Conservation (phyloP, 1,140 invertebrate species). For the Zaprionus capensis region DNA sequence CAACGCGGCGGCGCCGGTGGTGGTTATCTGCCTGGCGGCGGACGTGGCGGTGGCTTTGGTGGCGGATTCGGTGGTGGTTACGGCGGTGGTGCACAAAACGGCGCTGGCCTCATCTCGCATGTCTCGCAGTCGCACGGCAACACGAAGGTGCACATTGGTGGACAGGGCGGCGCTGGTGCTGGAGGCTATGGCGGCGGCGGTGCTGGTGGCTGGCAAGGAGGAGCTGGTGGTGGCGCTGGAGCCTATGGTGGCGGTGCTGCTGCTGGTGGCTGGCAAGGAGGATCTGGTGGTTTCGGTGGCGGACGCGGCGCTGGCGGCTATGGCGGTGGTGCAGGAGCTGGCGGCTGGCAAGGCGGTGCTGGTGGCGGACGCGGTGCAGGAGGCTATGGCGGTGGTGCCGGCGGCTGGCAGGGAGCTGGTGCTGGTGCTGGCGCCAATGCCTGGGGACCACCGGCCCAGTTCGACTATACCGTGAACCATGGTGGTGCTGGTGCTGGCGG, state of each 20-base stretch:
- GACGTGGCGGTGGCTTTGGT: slow-evolving; percentile 48
- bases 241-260: slow-evolving; percentile 21
- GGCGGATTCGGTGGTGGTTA: slow-evolving; percentile 52
- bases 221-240: slow-evolving; percentile 14
- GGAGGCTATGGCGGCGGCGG: slow-evolving; percentile 30
- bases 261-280: slow-evolving; percentile 50
- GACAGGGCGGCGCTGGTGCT: slow-evolving; percentile 17
- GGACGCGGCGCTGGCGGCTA: slow-evolving; percentile 43
- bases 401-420: slow-evolving; percentile 26
- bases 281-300: slow-evolving; percentile 32
- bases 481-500: slow-evolving; percentile 43
- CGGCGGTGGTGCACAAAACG: slow-evolving; percentile 52
- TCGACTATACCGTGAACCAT: slow-evolving; percentile 66
- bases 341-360: slow-evolving; percentile 52
- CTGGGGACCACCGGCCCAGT: slow-evolving; percentile 69
- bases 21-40: slow-evolving; percentile 43
- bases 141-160: slow-evolving; percentile 68
- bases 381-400: slow-evolving; percentile 25
- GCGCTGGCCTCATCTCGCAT: slow-evolving; percentile 60
- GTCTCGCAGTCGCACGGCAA: slow-evolving; percentile 66
- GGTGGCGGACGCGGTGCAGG: slow-evolving; percentile 19
- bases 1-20: slow-evolving; percentile 58
- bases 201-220: slow-evolving; percentile 38
- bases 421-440: slow-evolving; percentile 58
- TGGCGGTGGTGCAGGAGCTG: slow-evolving; percentile 49